These are phyloP conservation scores for Idaea biselata DNA, from an alignment of 2,888 invertebrate species.

Conservation along the genomic window DNA sequence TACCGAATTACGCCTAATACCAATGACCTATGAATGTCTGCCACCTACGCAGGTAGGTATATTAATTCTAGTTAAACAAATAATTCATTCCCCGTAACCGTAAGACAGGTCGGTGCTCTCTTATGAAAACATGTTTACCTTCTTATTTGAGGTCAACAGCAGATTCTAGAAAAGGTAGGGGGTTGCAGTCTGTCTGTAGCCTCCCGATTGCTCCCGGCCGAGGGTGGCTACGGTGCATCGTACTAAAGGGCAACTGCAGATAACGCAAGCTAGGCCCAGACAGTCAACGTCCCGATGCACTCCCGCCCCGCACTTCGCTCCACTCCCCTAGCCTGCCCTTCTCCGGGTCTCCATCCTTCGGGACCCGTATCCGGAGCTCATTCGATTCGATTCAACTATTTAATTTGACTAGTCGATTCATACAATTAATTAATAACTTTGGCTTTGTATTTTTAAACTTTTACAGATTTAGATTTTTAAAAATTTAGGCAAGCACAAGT, in stretches of 20 bases:
- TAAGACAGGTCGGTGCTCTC: constrained; percentile 31
- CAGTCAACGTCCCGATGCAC: constrained; percentile 79
- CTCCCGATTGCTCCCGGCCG: constrained; percentile 32
- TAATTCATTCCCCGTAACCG: not conserved
- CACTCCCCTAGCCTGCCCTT: constrained; percentile 17
- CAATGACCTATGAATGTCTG: not conserved
- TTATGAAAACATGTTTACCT: constrained; percentile 52
- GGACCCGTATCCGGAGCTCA: constrained; percentile 65
- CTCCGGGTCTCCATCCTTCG: constrained; percentile 42
- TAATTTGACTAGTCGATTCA: constrained; percentile 42
- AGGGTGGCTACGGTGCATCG: constrained; percentile 75
- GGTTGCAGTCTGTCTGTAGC: constrained; percentile 62
- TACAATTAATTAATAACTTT: constrained; percentile 68
- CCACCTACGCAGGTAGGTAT: constrained; percentile 2
- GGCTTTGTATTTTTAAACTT: not conserved
- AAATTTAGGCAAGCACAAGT: too few relatives aligned
- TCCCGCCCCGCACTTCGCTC: constrained; percentile 38
- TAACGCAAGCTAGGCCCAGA: constrained; percentile 75
- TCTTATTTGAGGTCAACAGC: constrained; percentile 71
- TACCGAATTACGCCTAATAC: too few relatives aligned
- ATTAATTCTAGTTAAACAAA: constrained; percentile 6
- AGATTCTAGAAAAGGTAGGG: constrained; percentile 60
- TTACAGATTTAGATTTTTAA: too few relatives aligned
- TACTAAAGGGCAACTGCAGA: constrained; percentile 80
- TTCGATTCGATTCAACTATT: not conserved